Evolutionary conservation across 2,888 invertebrate species (phyloP).

Genomic region (Diadegma fenestrale): DNA sequence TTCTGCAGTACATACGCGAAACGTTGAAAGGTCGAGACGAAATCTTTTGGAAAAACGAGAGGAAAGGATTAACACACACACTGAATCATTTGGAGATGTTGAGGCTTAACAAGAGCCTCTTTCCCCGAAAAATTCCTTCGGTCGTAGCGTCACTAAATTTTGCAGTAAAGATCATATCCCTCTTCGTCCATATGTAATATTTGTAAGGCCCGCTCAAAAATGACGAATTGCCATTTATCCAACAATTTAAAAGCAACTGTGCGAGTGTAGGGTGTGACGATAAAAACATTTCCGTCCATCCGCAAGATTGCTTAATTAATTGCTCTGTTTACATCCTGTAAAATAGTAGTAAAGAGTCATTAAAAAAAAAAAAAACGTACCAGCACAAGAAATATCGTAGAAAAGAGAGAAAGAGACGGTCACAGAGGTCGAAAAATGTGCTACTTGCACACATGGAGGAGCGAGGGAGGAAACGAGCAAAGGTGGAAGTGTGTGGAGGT

Average conservation of each 20-base stretch:
- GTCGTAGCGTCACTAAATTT: slow-evolving; percentile 8
- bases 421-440: slow-evolving; percentile 53
- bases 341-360: slow-evolving; percentile 11
- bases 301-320: slow-evolving; percentile 21
- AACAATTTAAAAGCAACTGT: slow-evolving; percentile 38
- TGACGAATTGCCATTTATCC: slow-evolving; percentile 44
- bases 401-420: slow-evolving; percentile 20
- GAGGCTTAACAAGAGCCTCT: slow-evolving; percentile 19
- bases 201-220: slow-evolving; percentile 12
- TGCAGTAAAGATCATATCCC: slow-evolving; percentile 10
- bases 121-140: slow-evolving; percentile 18
- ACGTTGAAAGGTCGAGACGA: slow-evolving; percentile 42
- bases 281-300: slow-evolving; percentile 43
- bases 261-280: slow-evolving; percentile 1
- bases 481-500: slow-evolving; percentile 76
- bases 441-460: slow-evolving; percentile 28
- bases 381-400: slow-evolving; percentile 11
- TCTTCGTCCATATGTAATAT: slow-evolving; percentile 31
- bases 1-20: slow-evolving; percentile 31
- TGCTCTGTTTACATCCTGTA: slow-evolving; percentile 33
- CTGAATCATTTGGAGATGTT: slow-evolving; percentile 6
- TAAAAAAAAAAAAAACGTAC: slow-evolving; percentile 23
- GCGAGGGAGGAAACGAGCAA: slow-evolving; percentile 58
- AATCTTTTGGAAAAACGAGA: slow-evolving; percentile 33
- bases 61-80: slow-evolving; percentile 30